Percentiles rank a stretch among this genome's conserved stretches.
Evolutionary conservation across 1,140 invertebrate species (phyloP).

Genomic region (Argopecten irradians): DNA sequence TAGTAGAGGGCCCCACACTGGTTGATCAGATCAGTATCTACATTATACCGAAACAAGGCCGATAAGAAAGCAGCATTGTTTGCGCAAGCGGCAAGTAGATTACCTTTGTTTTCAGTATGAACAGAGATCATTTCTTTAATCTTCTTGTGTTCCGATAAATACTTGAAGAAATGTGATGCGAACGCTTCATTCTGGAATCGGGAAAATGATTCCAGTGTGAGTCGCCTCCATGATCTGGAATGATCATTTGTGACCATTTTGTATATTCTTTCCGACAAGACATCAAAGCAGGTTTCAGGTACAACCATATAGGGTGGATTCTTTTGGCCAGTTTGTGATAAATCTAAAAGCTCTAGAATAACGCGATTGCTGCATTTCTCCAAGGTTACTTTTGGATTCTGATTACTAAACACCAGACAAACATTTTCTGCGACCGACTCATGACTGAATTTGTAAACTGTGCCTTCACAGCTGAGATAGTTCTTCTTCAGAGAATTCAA

Average conservation of each 20-base stretch:
- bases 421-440: background rate
- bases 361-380: background rate
- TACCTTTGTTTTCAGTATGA: background rate
- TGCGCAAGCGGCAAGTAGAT: background rate
- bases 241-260: background rate
- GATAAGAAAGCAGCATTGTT: background rate
- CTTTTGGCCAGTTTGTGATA: background rate
- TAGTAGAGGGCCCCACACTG: background rate
- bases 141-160: background rate
- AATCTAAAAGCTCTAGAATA: conserved; percentile 6
- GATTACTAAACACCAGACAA: background rate
- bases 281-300: background rate
- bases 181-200: background rate
- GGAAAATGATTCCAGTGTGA: background rate
- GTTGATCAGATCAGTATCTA: background rate
- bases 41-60: background rate
- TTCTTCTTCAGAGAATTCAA: background rate
- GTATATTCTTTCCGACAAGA: background rate
- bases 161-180: background rate
- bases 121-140: background rate
- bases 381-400: background rate
- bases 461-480: background rate
- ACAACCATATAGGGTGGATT: background rate
- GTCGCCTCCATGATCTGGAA: background rate
- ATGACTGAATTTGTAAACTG: background rate